Evolutionary conservation across 35 echinoderm and acorn worm genomes (phyloP).

Genomic region (Diadema setosum): DNA sequence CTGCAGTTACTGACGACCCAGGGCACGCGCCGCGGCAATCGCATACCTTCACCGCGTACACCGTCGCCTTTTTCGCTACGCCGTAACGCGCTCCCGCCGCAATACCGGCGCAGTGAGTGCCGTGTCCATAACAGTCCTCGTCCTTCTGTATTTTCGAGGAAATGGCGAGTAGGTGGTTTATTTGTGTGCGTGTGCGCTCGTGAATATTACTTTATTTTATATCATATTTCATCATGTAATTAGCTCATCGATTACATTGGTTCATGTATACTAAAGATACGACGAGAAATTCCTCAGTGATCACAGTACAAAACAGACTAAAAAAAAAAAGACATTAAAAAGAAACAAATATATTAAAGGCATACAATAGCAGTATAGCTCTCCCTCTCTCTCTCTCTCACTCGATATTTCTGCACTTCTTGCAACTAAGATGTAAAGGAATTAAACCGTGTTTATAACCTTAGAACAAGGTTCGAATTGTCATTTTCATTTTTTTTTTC

Average conservation of each 20-base stretch:
- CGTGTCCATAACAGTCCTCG: conserved; percentile 58
- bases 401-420: too few relatives aligned
- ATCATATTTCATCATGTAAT: background rate
- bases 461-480: too few relatives aligned
- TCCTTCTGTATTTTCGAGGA: too few relatives aligned
- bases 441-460: too few relatives aligned
- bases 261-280: background rate
- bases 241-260: background rate
- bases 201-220: background rate
- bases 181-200: background rate
- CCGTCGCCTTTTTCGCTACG: conserved; percentile 31
- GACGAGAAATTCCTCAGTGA: too few relatives aligned
- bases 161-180: background rate
- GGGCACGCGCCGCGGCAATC: conserved; percentile 20
- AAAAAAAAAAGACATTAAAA: too few relatives aligned
- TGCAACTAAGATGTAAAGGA: too few relatives aligned
- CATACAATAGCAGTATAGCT: too few relatives aligned
- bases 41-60: conserved; percentile 30
- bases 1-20: background rate
- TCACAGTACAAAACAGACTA: too few relatives aligned
- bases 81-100: conserved; percentile 34
- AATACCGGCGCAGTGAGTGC: conserved; percentile 48
- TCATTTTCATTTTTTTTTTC: too few relatives aligned
- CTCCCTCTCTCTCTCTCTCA: too few relatives aligned
- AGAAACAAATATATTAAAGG: too few relatives aligned